phyloP scores from a whole-genome alignment of 2,797 vertebrate species.

The Siniperca undulata region DNA sequence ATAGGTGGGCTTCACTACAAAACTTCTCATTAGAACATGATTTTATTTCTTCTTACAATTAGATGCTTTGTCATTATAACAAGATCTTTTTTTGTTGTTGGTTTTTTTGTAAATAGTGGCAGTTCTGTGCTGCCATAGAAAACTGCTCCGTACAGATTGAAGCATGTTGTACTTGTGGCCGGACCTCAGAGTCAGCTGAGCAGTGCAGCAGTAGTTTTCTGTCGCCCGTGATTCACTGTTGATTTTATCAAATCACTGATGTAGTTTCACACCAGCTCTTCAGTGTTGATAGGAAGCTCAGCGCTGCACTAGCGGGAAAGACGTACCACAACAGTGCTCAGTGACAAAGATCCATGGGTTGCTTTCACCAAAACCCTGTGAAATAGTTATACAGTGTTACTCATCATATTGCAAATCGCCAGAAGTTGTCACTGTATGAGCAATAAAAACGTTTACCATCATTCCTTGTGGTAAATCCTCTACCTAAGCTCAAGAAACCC shows the following conservation, averaged over 20 bases:
- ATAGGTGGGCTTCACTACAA: neutral
- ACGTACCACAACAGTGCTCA: neutral
- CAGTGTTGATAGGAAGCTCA: constrained; percentile 10
- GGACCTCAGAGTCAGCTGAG: constrained; percentile 47
- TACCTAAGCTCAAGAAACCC: constrained; percentile 26
- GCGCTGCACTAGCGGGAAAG: neutral
- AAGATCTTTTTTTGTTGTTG: neutral
- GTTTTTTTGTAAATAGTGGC: neutral
- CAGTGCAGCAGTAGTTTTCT: constrained; percentile 21
- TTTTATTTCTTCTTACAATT: neutral
- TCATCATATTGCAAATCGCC: constrained; percentile 29
- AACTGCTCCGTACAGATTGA: constrained; percentile 1
- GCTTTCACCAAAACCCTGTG: constrained; percentile 15
- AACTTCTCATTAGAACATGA: neutral
- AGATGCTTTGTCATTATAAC: constrained; percentile 22
- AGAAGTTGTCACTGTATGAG: constrained; percentile 60
- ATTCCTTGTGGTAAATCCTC: constrained; percentile 50
- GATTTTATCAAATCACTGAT: constrained; percentile 43
- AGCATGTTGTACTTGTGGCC: constrained; percentile 10
- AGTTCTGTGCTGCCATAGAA: constrained; percentile 4
- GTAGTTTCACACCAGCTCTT: constrained; percentile 48
- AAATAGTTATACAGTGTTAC: constrained; percentile 41
- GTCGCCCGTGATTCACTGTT: constrained; percentile 21
- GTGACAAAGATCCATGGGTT: constrained; percentile 25
- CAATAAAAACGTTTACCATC: constrained; percentile 63